Base-by-base conservation (phyloP, 2,888 invertebrate species). In the Sinopyrophorus schimmeli region DNA sequence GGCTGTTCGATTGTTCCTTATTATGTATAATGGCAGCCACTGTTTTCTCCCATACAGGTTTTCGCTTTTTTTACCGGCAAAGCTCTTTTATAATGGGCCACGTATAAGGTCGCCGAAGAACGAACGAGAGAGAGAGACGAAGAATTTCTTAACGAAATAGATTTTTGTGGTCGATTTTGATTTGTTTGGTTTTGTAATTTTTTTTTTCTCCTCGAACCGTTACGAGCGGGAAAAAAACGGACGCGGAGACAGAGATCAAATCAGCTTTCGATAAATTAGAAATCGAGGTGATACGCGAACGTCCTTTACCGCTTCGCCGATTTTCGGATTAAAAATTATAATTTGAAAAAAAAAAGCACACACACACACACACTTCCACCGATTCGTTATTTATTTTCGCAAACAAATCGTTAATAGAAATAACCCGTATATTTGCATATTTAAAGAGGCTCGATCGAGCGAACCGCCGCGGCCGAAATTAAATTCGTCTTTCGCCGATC, bases 1-100 rank as follows among this genome's bases (percentile, higher is more conserved):
- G 52, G 27, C 38, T 38, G 47, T 52, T 52, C 52, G 43, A 52
- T 52, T 52, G 52, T 47, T 50, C 46, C 38, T 43, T 47, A 43
- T 52, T 47, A 52, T 47, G 41, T 47, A 32, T 47, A 52, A 43
- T 47, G 43, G 47, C 32, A 21, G 52, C 52, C 46, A 47, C 52
- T 41, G 52, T 52, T 46, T 47, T 42, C 42, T 37, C 42, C 41
- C 31, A 34, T 48, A 35, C 42, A 38, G 38, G 41, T 34, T 46
- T 40, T n/a, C n/a, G n/a, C 28, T 21, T 42, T 49, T 51, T 54
- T 28, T 38, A 35, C 18, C 16, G 24, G 17, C 10, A 18, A 10
- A 17, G 18, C 16, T 41, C n/a, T n/a, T n/a, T n/a, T 47, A 24
- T 47, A 48, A 47, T 43, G 47, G 39, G 37, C 26, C 46, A 46